These are phyloP conservation scores for Hypotaenidia okinawae DNA, from an alignment of 2,797 vertebrate genomes.

Conservation along the genomic window DNA sequence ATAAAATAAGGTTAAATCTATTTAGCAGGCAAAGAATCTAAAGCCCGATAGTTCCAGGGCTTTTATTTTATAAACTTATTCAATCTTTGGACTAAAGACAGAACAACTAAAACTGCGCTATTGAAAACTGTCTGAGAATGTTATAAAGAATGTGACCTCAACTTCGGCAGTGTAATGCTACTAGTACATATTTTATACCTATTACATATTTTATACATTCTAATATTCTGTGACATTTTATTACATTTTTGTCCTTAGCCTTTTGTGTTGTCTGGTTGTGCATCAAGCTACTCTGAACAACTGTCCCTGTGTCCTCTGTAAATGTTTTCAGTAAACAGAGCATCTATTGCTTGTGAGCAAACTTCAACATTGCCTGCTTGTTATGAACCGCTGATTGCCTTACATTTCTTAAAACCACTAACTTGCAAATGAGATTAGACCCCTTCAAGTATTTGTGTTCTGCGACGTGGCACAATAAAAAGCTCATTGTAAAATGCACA, in stretches of 20 bases:
- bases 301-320: not conserved
- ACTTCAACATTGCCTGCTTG: not conserved
- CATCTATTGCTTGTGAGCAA: not conserved
- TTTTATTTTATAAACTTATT: not conserved
- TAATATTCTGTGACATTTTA: not conserved
- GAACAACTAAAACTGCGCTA: not conserved
- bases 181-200: not conserved
- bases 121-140: not conserved
- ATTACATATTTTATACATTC: not conserved
- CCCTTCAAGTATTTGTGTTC: slow-evolving; percentile 36
- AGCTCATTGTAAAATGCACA: slow-evolving; percentile 31
- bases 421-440: slow-evolving; percentile 38
- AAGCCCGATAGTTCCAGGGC: not conserved
- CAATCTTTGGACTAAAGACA: not conserved
- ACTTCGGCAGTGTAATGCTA: not conserved
- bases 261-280: not conserved
- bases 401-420: not conserved
- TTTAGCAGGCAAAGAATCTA: not conserved
- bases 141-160: not conserved
- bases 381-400: not conserved
- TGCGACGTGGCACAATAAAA: slow-evolving; percentile 6
- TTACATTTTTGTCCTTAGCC: not conserved
- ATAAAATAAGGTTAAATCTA: not conserved
- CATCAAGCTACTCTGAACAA: not conserved
- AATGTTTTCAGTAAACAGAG: slow-evolving; percentile 8